Evolutionary conservation across 92 coral and sea anemone genomes (phyloP).

Genomic region (Siderastrea radians): DNA sequence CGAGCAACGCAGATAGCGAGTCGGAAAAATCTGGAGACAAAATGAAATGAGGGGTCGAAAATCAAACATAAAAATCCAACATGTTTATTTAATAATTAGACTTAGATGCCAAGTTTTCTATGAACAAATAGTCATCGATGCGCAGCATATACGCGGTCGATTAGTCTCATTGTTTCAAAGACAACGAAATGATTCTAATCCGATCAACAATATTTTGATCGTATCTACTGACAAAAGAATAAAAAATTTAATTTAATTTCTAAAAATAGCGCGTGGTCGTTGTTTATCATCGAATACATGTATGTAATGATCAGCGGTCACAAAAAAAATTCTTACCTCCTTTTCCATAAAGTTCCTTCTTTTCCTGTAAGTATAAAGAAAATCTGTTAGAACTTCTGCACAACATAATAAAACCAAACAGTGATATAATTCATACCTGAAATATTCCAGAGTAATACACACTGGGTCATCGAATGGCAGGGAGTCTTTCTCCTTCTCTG

Average conservation of each 20-base stretch:
- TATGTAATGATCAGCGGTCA: background rate
- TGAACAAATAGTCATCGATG: too few relatives aligned
- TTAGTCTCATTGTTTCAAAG: too few relatives aligned
- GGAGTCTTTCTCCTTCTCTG: constrained; percentile 12
- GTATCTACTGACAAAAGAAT: too few relatives aligned
- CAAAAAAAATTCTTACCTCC: constrained; percentile 49
- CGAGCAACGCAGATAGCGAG: constrained; percentile 85
- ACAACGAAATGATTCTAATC: too few relatives aligned
- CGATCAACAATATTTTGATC: too few relatives aligned
- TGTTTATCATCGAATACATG: too few relatives aligned
- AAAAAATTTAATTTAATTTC: too few relatives aligned
- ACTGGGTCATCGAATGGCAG: constrained; percentile 75
- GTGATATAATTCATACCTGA: constrained; percentile 49
- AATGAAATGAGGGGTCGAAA: background rate
- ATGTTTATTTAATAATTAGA: background rate
- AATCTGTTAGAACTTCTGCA: background rate
- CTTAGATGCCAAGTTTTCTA: background rate
- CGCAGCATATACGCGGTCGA: too few relatives aligned
- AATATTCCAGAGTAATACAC: constrained; percentile 83
- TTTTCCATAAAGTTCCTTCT: constrained; percentile 70
- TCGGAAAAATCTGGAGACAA: constrained; percentile 75
- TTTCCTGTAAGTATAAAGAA: constrained; percentile 45
- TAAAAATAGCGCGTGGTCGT: too few relatives aligned
- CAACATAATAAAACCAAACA: too few relatives aligned
- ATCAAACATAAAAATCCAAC: background rate